Conservation (phyloP, 2,113 vertebrate species). For the Zosterops japonicus region DNA sequence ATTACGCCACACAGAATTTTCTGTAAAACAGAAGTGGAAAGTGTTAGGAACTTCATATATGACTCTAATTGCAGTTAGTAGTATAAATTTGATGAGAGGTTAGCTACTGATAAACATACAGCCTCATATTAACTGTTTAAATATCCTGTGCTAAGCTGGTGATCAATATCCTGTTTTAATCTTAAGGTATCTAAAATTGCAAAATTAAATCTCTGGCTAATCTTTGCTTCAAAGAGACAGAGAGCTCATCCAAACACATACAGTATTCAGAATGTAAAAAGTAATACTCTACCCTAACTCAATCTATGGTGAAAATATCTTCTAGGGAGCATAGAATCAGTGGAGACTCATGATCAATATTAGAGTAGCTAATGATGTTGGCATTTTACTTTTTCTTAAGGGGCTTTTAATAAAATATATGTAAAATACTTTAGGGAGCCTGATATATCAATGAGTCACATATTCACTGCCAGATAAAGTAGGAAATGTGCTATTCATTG, state of each 20-base stretch:
- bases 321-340: not conserved
- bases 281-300: not conserved
- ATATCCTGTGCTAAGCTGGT: not conserved
- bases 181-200: not conserved
- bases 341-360: not conserved
- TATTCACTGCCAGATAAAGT: not conserved
- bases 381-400: not conserved
- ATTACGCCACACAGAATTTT: not conserved
- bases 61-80: not conserved
- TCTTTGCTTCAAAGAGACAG: not conserved
- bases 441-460: not conserved
- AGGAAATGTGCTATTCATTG: not conserved
- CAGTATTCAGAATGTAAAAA: not conserved
- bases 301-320: not conserved
- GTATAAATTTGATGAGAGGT: not conserved
- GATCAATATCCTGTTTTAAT: not conserved
- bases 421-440: not conserved
- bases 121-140: not conserved
- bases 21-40: not conserved
- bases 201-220: not conserved
- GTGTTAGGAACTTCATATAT: not conserved
- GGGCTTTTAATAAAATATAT: not conserved
- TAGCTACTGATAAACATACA: not conserved
- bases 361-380: not conserved
- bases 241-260: not conserved